Base-by-base conservation (phyloP, 2,113 vertebrate genomes). In the Oryzias melastigma region DNA sequence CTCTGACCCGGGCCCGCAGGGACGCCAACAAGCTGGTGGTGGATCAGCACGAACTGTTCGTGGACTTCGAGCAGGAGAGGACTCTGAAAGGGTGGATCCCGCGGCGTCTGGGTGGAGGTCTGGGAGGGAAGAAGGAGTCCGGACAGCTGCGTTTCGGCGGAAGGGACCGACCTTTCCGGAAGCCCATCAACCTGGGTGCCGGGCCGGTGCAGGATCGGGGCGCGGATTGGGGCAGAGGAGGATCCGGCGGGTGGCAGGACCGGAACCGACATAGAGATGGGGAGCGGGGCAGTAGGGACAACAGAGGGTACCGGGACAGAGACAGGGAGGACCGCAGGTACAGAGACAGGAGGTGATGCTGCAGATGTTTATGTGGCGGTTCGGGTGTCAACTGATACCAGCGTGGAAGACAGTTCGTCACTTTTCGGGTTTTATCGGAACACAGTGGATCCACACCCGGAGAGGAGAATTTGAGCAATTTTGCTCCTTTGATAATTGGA, bases 131-230 rank as follows among this genome's bases (percentile, higher is more conserved):
- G 63, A 99, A 98, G 24, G 96, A 98, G 79, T 99, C 96, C 0
- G 96, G 96, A 1, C 97, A 99, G 74, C 86, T 98, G 63, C 91
- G 97, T 10, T 99, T 98, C 0, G 97, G 97, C 16, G 97, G 97
- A 5, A 91, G 95, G 59, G 97, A 98, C 78, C 90, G 97, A 55
- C 97, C 96, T 8, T 99, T 98, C 78, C 92, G 95, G 1, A 98
- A 96, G 54, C 97, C 96, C 41, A 96, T 99, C 19, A 93, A 93
- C 68, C 76, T 98, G 65, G 93, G 92, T 0, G 65, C 82, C 0
- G 67, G 91, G 49, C 86, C 83, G 67, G 3, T 65, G 80, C 91
- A 89, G 42, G 94, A 95, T 0, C 1, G 83, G 20, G 70, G 54
- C 1, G 87, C 88, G 42, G 94, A 95, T 0, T 1, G 83, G 20